A percentile compares a stretch with the other conserved stretches of the same genome.
phyloP scores from a whole-genome alignment of 1,140 invertebrate genomes.

The Pogonus chalceus region DNA sequence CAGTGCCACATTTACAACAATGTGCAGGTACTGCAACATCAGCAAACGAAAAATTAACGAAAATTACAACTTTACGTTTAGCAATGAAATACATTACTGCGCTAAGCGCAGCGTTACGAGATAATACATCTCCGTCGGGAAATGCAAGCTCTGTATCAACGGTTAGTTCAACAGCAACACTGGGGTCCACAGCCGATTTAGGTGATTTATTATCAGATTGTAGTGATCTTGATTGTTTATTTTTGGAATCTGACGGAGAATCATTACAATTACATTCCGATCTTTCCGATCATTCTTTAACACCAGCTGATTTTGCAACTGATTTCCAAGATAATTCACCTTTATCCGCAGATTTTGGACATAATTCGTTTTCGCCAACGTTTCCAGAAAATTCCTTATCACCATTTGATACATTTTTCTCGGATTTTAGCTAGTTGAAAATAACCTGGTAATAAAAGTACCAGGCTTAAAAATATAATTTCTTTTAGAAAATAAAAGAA shows the following conservation, averaged over 20 bases:
- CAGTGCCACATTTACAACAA: slow-evolving; percentile 51
- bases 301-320: slow-evolving; percentile 24
- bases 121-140: slow-evolving; percentile 9
- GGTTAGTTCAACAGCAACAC: not conserved
- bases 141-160: slow-evolving; percentile 12
- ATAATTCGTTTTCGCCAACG: slow-evolving; percentile 25
- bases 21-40: slow-evolving; percentile 33
- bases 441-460: not conserved
- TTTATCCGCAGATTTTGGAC: slow-evolving; percentile 28
- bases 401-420: not conserved
- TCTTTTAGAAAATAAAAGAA: not conserved
- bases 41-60: slow-evolving; percentile 68
- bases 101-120: slow-evolving; percentile 36
- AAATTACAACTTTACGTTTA: slow-evolving; percentile 76
- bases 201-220: slow-evolving; percentile 18
- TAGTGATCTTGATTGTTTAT: slow-evolving; percentile 35
- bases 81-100: slow-evolving; percentile 81
- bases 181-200: not conserved
- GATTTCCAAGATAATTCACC: slow-evolving; percentile 31
- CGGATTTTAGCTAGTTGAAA: slow-evolving; percentile 21
- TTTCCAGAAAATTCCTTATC: not conserved
- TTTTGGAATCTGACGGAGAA: slow-evolving; percentile 45
- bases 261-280: slow-evolving; percentile 30
- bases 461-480: too few species aligned
- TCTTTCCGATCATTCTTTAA: slow-evolving; percentile 32